Evolutionary conservation across 2,888 invertebrate genomes (phyloP).

Genomic region (Drosophila algonquin): DNA sequence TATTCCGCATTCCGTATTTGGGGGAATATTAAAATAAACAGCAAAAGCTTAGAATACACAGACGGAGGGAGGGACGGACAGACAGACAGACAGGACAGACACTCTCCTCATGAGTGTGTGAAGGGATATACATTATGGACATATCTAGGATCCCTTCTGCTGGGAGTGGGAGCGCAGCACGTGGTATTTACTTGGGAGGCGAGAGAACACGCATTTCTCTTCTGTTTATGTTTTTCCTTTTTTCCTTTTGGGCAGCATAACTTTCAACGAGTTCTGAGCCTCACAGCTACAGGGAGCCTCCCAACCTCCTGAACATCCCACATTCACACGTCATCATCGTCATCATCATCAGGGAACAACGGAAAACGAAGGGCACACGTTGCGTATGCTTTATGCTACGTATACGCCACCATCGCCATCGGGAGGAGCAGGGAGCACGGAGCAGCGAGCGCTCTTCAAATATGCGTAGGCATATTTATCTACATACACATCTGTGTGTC

Average conservation of each 20-base stretch:
- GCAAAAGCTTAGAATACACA: conserved; percentile 27
- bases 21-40: conserved; percentile 64
- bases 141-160: conserved; percentile 27
- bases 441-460: conserved; percentile 5
- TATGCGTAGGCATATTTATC: conserved; percentile 32
- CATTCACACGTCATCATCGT: conserved; percentile 29
- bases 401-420: conserved; percentile 61
- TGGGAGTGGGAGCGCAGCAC: conserved; percentile 33
- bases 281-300: too few species aligned
- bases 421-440: not conserved
- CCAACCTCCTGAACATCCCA: conserved; percentile 23
- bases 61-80: not conserved
- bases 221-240: not conserved
- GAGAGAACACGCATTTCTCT: conserved; percentile 36
- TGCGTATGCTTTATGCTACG: conserved; percentile 73
- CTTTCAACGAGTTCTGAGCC: conserved; percentile 32
- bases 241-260: conserved; percentile 19
- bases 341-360: conserved; percentile 1
- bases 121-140: conserved; percentile 1
- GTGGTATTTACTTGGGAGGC: conserved; percentile 48
- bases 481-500: conserved; percentile 22
- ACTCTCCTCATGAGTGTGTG: not conserved
- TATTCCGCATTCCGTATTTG: conserved; percentile 34
- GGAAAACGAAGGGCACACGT: conserved; percentile 30
- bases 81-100: conserved; percentile 14